Evolutionary conservation across 1,140 invertebrate species (phyloP), one percentile per base, ranked within the genome.

Genomic region (Ceratitis capitata): DNA sequence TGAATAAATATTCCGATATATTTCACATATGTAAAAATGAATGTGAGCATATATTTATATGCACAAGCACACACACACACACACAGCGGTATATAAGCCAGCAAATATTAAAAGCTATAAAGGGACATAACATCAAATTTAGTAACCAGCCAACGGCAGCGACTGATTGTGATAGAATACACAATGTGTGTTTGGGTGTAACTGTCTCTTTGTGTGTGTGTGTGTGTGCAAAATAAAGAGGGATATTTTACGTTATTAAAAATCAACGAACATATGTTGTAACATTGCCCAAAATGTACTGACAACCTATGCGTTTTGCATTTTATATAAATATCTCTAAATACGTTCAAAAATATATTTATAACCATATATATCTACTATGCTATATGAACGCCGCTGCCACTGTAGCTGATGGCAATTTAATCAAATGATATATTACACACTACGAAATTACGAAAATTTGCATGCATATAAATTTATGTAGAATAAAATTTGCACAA

Each of bases 381-480:
- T 56, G 51, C 51, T 56, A 9, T 56, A 23, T 23, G n/a, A n/a
- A n/a, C n/a, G n/a, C 2, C 0, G 56, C 23, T 61, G 42, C n/a
- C 69, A 47, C 69, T 42, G 12, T 78, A 12, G 69, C 23, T 78
- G 69, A 78, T 47, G 42, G 69, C 35, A 78, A 78, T 78, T 78
- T 78, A 78, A 78, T 78, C 69, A 78, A 78, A 78, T 78, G 69
- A 78, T 78, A 42, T 78, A 78, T 78, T 32, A 45, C 69, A 45
- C n/a, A 78, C 19, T 78, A 78, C 45, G 69, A 78, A 78, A 78
- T 78, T 78, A 78, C 35, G 69, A 45, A 78, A 78, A 78, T 45
- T 78, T 78, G 23, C 69, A 78, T 78, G 69, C 69, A 78, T 42
- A 74, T 74, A 74, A 45, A 74, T 74, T 74, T 74, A 74, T 19